Evolutionary conservation across 2,888 invertebrate species (phyloP), one percentile per base, ranked within the genome.

Genomic region (Nomada ruficornis): DNA sequence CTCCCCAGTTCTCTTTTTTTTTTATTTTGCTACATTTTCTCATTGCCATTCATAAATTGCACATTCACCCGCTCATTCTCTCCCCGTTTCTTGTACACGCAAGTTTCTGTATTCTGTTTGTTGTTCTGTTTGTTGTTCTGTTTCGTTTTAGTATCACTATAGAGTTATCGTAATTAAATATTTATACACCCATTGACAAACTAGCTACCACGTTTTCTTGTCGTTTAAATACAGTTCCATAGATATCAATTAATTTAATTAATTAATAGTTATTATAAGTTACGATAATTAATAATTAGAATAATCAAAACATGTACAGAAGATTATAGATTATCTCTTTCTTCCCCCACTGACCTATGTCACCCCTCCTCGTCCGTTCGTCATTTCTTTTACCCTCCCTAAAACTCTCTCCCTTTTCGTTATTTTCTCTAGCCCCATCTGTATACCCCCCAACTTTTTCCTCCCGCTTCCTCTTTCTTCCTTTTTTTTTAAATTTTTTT

Each of bases 241-340:
- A 92, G 91, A 92, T 93, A 93, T 91, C 90, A 91, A 90, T 92
- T 91, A 92, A 92, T 91, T 92, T 92, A 92, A 92, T 92, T 92
- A 93, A 93, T 93, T 89, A 90, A 91, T 93, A 93, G 92, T 91
- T 91, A 91, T 92, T 92, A 93, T 90, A 92, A 92, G 91, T 92
- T 88, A 93, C 91, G 90, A 92, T 92, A 92, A 93, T 91, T 91
- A 91, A 93, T 93, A 90, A 92, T 92, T 91, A 90, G 89, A 93
- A 92, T 91, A 93, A 93, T 93, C 89, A 93, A 93, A 93, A 93
- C 93, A 93, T 93, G 92, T 93, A 93, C 92, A 92, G 92, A 93
- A 93, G 93, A 92, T 93, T 93, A 91, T 91, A 91, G 91, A 92
- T 92, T 91, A 91, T 91, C 86, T 91, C 85, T 85, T 82, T 69